Evolutionary conservation across 2,888 invertebrate genomes (phyloP).

Genomic region (Caenorhabditis sp.): DNA sequence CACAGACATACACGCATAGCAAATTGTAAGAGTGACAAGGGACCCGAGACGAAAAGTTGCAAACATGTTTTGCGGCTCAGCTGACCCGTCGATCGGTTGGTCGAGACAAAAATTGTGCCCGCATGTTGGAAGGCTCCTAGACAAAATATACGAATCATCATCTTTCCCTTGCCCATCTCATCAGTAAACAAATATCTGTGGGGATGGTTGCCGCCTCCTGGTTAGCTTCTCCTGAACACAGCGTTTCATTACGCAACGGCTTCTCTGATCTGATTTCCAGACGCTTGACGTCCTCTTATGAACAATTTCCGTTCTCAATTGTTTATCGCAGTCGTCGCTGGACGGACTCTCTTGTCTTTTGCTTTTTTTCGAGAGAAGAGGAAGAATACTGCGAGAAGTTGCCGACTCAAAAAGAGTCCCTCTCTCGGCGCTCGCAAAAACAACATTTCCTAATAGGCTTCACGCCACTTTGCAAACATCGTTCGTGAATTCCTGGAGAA

Average conservation of each 20-base stretch:
- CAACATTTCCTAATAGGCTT: constrained; percentile 29
- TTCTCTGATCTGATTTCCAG: constrained; percentile 10
- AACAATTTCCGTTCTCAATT: constrained; percentile 35
- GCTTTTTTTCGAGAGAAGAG: constrained; percentile 10
- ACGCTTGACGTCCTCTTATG: constrained; percentile 30
- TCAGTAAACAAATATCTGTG: constrained; percentile 40
- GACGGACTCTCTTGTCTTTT: background rate
- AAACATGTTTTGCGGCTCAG: constrained; percentile 60
- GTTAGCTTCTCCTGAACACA: constrained; percentile 7
- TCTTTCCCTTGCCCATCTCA: constrained; percentile 12
- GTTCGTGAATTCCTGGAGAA: constrained; percentile 1
- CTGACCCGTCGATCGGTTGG: constrained; percentile 35
- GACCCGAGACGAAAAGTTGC: constrained; percentile 49
- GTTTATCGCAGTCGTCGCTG: constrained; percentile 25
- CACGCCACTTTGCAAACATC: constrained; percentile 13
- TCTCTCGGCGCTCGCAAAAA: constrained; percentile 19
- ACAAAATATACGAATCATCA: constrained; percentile 57
- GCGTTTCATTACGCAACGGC: constrained; percentile 28
- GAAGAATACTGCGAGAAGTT: constrained; percentile 17
- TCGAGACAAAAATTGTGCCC: constrained; percentile 43
- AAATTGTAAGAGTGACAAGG: constrained; percentile 25
- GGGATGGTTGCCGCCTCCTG: constrained; percentile 9
- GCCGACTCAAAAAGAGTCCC: constrained; percentile 16
- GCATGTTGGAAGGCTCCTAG: constrained; percentile 49
- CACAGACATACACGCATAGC: constrained; percentile 20